A percentile compares a stretch with the other conserved stretches of the same genome.
Evolutionary conservation across 1,140 invertebrate species (phyloP).

Genomic region (Branchinecta lynchi): DNA sequence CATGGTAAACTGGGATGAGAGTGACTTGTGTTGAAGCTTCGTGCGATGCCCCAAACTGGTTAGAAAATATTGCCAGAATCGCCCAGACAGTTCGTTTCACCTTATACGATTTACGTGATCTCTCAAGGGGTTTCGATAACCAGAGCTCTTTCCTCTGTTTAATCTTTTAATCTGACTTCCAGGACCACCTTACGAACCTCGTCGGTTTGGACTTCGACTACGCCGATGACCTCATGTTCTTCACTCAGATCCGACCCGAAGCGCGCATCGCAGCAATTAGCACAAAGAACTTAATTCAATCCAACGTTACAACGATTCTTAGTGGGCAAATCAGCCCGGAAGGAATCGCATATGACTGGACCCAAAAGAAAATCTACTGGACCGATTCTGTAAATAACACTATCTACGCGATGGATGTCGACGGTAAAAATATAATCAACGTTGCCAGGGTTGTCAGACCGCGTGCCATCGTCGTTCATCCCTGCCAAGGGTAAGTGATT

Average conservation of each 20-base stretch:
- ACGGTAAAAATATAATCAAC: slow-evolving; percentile 76
- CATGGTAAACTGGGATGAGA: too few species aligned
- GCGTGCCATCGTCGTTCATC: slow-evolving; percentile 87
- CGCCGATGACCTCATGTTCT: slow-evolving; percentile 65
- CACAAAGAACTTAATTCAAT: slow-evolving; percentile 43
- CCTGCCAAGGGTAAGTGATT: slow-evolving; percentile 61
- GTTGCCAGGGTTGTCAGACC: slow-evolving; percentile 82
- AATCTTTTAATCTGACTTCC: background rate
- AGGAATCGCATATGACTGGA: slow-evolving; percentile 93
- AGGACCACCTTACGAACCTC: slow-evolving; percentile 80
- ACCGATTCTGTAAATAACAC: slow-evolving; percentile 85
- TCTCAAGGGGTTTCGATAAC: too few species aligned
- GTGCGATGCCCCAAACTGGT: too few species aligned
- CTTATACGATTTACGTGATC: too few species aligned
- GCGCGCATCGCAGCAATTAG: slow-evolving; percentile 66
- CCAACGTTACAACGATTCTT: slow-evolving; percentile 45
- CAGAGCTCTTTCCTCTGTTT: too few species aligned
- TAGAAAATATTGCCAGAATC: too few species aligned
- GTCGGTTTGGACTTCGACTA: slow-evolving; percentile 94
- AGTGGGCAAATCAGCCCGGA: slow-evolving; percentile 77
- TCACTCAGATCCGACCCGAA: slow-evolving; percentile 81
- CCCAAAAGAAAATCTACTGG: slow-evolving; percentile 92
- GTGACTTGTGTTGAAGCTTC: too few species aligned
- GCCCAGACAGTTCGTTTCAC: too few species aligned
- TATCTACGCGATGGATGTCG: slow-evolving; percentile 86